Evolutionary conservation across 2,797 vertebrate species (phyloP), one percentile per base, ranked within the genome.

Genomic region (Enteromius argenteus): DNA sequence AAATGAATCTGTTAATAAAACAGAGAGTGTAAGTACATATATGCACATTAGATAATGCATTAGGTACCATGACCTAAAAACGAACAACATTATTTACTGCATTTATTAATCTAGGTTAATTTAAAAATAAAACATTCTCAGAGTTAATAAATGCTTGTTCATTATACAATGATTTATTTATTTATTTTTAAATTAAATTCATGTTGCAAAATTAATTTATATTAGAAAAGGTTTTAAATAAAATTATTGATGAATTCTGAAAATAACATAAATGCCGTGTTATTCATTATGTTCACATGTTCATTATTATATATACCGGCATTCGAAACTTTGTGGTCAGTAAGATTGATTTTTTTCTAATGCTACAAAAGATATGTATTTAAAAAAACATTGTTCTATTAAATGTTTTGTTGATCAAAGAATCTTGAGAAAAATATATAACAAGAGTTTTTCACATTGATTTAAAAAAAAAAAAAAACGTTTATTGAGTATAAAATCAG

Each of bases 1-100:
- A 66, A 66, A 72, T 81, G 1, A 72, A 69, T 39, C 8, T 2
- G 23, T 78, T 21, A 56, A 69, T 69, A n/a, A 53, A 53, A 56
- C 49, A 67, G 7, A 17, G 32, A 39, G 74, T 37, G 30, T n/a
- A 75, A 37, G 32, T 85, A 84, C 58, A 80, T 72, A 86, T 21
- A 68, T 74, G 32, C 27, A 58, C 35, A 51, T 60, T 76, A 76
- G 74, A 42, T 60, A 27, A 60, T 60, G 74, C 74, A 77, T 44
- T 60, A 77, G n/a, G 14, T 60, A 77, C 56, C n/a, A 42, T 62
- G 56, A 77, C 74, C 53, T 77, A 77, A 77, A 77, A 77, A 76
- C 60, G 7, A 60, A 42, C 53, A 77, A 13, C 17, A 53, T 74
- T 53, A 53, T 35, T 74, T 74, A 74, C 4, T 2, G 19, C 5